These are phyloP conservation scores for Temnothorax longispinosus DNA, from an alignment of 1,140 invertebrate species.

Conservation along the genomic window DNA sequence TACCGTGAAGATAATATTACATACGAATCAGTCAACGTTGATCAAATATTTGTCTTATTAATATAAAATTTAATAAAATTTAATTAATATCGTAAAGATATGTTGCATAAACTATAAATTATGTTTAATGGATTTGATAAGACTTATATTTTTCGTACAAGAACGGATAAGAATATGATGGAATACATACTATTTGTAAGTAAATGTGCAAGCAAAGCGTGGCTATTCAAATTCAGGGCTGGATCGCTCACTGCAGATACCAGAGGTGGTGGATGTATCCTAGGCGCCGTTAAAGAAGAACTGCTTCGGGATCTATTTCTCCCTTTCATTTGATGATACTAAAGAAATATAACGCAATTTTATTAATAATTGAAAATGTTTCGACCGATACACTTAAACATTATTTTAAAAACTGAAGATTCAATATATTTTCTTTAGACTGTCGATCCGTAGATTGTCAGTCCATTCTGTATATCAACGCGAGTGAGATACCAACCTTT, in stretches of 20 bases:
- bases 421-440: neutral
- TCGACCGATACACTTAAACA: neutral
- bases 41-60: neutral
- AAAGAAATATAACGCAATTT: slow-evolving; percentile 19
- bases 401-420: neutral
- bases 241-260: slow-evolving; percentile 87
- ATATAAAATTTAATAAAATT: neutral
- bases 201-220: slow-evolving; percentile 89
- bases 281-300: slow-evolving; percentile 80
- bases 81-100: neutral
- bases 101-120: neutral
- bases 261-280: slow-evolving; percentile 85
- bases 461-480: neutral
- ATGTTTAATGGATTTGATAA: neutral
- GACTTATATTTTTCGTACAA: neutral
- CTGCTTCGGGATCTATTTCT: slow-evolving; percentile 85
- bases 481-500: slow-evolving; percentile 78
- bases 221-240: slow-evolving; percentile 86
- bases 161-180: neutral
- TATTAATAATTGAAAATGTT: slow-evolving; percentile 26
- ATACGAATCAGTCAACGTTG: neutral
- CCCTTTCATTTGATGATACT: slow-evolving; percentile 84
- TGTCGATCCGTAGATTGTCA: neutral
- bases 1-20: neutral
- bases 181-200: slow-evolving; percentile 86